Percentiles rank a stretch among this genome's conserved stretches.
phyloP scores from a whole-genome alignment of 2,888 invertebrate species.

The Hybos culiciformis region DNA sequence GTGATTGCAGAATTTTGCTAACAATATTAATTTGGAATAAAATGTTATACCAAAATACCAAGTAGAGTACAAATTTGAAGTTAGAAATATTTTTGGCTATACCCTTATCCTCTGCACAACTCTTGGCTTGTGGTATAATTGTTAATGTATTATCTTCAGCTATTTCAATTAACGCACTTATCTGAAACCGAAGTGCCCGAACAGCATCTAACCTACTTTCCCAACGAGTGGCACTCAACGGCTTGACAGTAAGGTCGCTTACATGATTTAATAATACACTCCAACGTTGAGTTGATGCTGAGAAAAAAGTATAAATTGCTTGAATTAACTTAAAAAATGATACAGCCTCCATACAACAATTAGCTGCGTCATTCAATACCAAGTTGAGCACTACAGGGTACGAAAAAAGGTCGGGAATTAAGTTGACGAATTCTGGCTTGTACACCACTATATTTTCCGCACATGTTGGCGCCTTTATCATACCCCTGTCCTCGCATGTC shows the following conservation, averaged over 20 bases:
- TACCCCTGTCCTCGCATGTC: slow-evolving; percentile 10
- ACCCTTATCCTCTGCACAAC: not conserved
- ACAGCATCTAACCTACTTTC: slow-evolving; percentile 3
- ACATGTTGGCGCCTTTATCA: slow-evolving; percentile 22
- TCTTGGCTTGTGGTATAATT: not conserved
- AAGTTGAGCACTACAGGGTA: slow-evolving; percentile 21
- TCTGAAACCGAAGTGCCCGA: not conserved
- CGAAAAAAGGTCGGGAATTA: slow-evolving; percentile 19
- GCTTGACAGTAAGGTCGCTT: slow-evolving; percentile 7
- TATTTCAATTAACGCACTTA: not conserved
- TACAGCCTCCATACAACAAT: slow-evolving; percentile 13
- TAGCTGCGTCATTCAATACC: slow-evolving; percentile 21
- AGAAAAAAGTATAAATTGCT: slow-evolving; percentile 19
- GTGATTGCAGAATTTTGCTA: not conserved
- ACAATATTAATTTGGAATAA: not conserved
- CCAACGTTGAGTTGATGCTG: slow-evolving; percentile 16
- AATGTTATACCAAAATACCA: not conserved
- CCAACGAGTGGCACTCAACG: slow-evolving; percentile 8
- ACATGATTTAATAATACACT: slow-evolving; percentile 7
- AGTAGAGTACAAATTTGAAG: not conserved
- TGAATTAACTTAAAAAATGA: slow-evolving; percentile 17
- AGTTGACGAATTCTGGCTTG: slow-evolving; percentile 17
- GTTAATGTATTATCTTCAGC: not conserved
- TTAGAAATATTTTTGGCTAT: not conserved
- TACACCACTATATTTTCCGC: slow-evolving; percentile 18